phyloP scores from a whole-genome alignment of 2,888 invertebrate species.

The Aspidiotus destructor region DNA sequence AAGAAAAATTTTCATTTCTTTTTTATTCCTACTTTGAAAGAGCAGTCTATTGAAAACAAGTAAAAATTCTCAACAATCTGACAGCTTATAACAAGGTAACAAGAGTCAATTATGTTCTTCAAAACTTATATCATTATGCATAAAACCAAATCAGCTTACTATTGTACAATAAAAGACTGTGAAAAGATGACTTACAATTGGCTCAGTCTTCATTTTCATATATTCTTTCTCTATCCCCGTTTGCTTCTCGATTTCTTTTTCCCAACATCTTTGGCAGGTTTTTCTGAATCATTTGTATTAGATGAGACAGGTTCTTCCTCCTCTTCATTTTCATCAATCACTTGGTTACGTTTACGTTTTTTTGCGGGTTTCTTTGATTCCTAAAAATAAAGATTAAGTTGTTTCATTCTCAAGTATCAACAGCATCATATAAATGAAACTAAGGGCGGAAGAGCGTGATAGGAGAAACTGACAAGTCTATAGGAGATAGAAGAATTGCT shows the following conservation, averaged over 20 bases:
- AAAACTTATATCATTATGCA: not conserved
- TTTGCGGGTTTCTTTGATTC: constrained; percentile 8
- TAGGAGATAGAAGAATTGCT: too few species aligned
- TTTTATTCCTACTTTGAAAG: too few species aligned
- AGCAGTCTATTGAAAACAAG: too few species aligned
- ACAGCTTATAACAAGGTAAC: too few species aligned
- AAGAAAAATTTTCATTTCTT: too few species aligned
- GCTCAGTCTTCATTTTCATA: constrained; percentile 1
- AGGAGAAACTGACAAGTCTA: too few species aligned
- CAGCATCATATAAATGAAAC: too few species aligned
- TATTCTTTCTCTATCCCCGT: constrained; percentile 1
- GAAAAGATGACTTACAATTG: constrained; percentile 13
- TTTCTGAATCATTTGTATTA: constrained; percentile 7
- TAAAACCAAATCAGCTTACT: not conserved
- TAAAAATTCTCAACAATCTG: too few species aligned
- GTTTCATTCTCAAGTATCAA: too few species aligned
- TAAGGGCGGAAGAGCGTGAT: too few species aligned
- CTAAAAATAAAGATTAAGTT: not conserved
- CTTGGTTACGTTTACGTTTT: constrained; percentile 24
- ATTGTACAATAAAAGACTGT: not conserved
- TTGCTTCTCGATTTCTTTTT: constrained; percentile 8
- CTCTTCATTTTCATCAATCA: constrained; percentile 1
- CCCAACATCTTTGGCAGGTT: constrained; percentile 20
- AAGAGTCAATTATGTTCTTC: not conserved
- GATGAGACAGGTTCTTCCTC: not conserved